A percentile compares a stretch with the other conserved stretches of the same genome.
Conservation (phyloP, 2,113 vertebrate species). For the Seriola dumerili region DNA sequence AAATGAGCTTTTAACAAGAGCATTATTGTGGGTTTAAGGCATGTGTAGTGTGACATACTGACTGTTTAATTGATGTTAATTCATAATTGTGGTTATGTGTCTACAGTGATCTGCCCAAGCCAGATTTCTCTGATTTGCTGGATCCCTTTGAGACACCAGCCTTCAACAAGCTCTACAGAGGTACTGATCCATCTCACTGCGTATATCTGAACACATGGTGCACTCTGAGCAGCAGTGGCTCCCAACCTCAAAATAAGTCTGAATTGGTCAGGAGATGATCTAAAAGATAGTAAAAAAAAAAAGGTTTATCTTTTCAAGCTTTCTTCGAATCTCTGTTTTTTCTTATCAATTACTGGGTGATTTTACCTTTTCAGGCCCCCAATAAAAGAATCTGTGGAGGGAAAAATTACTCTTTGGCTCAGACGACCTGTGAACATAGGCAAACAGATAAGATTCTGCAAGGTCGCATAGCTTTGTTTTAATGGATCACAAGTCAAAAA, state of each 20-base stretch:
- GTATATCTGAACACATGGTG: slow-evolving; percentile 6
- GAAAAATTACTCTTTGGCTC: not conserved
- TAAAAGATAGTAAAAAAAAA: not conserved
- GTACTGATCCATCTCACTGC: slow-evolving; percentile 72
- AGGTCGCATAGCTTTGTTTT: not conserved
- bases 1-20: not conserved
- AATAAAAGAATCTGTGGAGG: not conserved
- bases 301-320: not conserved
- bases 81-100: slow-evolving; percentile 4
- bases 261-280: not conserved
- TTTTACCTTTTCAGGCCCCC: not conserved
- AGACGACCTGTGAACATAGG: not conserved
- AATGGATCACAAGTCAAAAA: not conserved
- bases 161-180: slow-evolving; percentile 96
- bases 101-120: slow-evolving; percentile 87
- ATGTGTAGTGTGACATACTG: not conserved
- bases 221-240: not conserved
- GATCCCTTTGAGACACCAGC: slow-evolving; percentile 94
- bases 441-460: not conserved
- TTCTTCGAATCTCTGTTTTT: not conserved
- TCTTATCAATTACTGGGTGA: not conserved
- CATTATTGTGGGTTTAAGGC: not conserved
- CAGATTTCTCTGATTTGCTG: slow-evolving; percentile 90
- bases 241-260: slow-evolving; percentile 6
- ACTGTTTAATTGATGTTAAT: not conserved